phyloP scores from a whole-genome alignment of 2,888 invertebrate species.

The Polydesmus complanatus region DNA sequence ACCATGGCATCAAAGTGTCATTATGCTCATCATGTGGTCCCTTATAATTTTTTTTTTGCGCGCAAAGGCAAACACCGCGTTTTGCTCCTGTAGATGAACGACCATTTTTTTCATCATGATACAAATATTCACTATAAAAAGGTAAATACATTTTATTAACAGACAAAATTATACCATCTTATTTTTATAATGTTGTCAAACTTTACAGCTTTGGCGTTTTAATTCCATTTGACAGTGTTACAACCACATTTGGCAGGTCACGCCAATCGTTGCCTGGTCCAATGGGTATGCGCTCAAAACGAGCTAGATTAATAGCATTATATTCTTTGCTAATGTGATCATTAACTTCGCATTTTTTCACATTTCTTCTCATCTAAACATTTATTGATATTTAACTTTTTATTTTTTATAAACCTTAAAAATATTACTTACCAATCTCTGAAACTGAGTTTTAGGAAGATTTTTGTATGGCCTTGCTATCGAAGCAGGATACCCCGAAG shows the following conservation, averaged over 20 bases:
- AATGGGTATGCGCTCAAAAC: conserved; percentile 60
- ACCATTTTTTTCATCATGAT: background rate
- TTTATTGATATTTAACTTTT: background rate
- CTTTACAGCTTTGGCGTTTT: conserved; percentile 45
- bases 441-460: too few relatives aligned
- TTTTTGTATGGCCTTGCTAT: too few relatives aligned
- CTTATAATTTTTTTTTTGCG: conserved; percentile 27
- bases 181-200: too few relatives aligned
- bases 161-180: too few relatives aligned
- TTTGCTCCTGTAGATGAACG: background rate
- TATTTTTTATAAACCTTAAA: background rate
- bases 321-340: conserved; percentile 77
- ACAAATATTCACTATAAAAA: conserved; percentile 31
- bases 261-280: conserved; percentile 70
- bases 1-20: conserved; percentile 77
- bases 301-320: conserved; percentile 60
- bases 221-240: conserved; percentile 54
- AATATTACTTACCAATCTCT: too few relatives aligned
- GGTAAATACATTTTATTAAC: too few relatives aligned
- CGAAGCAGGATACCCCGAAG: too few relatives aligned
- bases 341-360: too few relatives aligned
- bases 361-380: background rate
- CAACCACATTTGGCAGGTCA: conserved; percentile 62
- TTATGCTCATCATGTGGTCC: conserved; percentile 57
- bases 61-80: conserved; percentile 59